Conservation (phyloP, 1,140 invertebrate species). For the Papilio polytes region DNA sequence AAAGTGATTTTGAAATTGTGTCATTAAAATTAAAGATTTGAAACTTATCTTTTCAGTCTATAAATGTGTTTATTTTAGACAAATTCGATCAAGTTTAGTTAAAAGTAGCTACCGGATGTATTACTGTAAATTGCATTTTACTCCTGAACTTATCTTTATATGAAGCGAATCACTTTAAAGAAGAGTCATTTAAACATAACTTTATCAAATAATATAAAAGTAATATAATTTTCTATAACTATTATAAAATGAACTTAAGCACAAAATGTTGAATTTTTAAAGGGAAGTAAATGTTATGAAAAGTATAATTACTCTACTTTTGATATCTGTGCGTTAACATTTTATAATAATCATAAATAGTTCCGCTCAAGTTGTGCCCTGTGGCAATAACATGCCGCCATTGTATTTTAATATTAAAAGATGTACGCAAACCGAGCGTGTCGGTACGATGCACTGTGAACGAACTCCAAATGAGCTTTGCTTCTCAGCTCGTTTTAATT, state of each 20-base stretch:
- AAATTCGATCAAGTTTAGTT: not conserved
- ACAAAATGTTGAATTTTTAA: not conserved
- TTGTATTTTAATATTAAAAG: constrained; percentile 33
- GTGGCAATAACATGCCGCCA: constrained; percentile 22
- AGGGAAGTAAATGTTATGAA: too few relatives aligned
- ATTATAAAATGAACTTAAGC: not conserved
- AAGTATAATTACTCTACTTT: not conserved
- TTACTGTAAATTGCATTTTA: not conserved
- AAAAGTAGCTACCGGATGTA: not conserved
- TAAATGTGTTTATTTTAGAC: not conserved
- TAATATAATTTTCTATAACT: too few relatives aligned
- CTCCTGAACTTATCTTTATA: not conserved
- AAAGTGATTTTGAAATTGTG: not conserved
- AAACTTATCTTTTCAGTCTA: not conserved
- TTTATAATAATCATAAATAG: not conserved
- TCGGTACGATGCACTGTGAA: constrained; percentile 31
- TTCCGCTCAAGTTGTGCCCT: not conserved
- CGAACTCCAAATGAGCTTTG: constrained; percentile 29
- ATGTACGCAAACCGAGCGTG: constrained; percentile 33
- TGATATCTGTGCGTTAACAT: not conserved
- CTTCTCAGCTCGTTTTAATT: constrained; percentile 1
- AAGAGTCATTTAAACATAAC: too few relatives aligned
- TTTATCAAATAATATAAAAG: too few relatives aligned
- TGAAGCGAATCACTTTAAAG: too few relatives aligned
- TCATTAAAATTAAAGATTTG: not conserved